Evolutionary conservation across 1,140 invertebrate genomes (phyloP), one percentile per base, ranked within the genome.

Genomic region (Zaprionus vittiger): DNA sequence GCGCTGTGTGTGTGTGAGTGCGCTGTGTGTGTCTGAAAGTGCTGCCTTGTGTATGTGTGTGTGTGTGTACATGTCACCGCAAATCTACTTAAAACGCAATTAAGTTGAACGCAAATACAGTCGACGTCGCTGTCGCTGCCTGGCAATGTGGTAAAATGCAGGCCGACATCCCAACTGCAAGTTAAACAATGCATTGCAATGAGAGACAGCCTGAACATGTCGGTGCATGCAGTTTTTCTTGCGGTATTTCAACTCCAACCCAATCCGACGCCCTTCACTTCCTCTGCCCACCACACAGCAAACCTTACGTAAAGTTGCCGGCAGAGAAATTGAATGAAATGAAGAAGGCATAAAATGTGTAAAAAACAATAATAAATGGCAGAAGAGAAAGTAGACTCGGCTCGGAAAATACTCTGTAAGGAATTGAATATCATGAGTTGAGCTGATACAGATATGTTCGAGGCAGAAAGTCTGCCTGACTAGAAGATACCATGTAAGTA

Each of bases 71-170:
- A 90, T 79, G 80, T 73, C 79, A 75, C 84, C 79, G 83, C 84
- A 89, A 89, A 89, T 89, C 85, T 90, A 89, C 84, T 89, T 89
- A 89, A 89, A 90, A 89, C 79, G 76, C 84, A 89, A 89, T 89
- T 89, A 89, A 90, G 84, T 89, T 89, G 81, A 85, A 89, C 90
- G 79, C 85, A 90, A 89, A 89, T 89, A 80, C 69, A 69, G 76
- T 57, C 77, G 76, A 73, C 73, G 65, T 69, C 71, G 59, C 44
- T 63, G 77, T 28, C 7, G 34, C 12, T n/a, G 38, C 47, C 62
- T 55, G 69, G 49, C 70, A 55, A 26, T 79, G 79, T 62, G 55
- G 55, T 31, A 67, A 70, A 63, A 59, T 66, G 57, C 49, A 74
- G 62, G 63, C 80, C 70, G 70, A 59, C 84, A 73, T 17, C 24